These are phyloP conservation scores for Neodon shergylaensis DNA, from an alignment of 2,113 vertebrate genomes.

Conservation along the genomic window DNA sequence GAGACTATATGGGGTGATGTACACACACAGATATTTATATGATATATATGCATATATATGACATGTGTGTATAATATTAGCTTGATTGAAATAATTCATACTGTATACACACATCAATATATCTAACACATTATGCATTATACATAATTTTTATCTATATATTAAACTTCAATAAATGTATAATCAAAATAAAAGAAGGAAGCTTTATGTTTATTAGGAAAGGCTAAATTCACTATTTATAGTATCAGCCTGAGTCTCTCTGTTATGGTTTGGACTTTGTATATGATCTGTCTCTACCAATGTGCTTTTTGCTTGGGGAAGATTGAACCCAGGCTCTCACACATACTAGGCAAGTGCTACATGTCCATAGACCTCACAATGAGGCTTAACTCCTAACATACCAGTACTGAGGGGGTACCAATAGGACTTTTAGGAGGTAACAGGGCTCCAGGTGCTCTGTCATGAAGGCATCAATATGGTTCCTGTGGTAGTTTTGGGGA, in stretches of 20 bases:
- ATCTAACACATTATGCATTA: neutral
- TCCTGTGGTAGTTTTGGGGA: neutral
- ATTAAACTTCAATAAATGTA: neutral
- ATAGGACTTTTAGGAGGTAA: neutral
- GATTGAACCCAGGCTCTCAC: neutral
- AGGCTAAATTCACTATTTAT: neutral
- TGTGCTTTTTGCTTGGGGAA: neutral
- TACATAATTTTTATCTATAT: neutral
- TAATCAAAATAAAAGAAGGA: conserved; percentile 27
- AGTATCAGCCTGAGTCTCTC: neutral
- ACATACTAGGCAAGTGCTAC: neutral
- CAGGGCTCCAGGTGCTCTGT: neutral
- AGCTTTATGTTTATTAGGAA: conserved; percentile 28
- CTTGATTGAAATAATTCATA: neutral
- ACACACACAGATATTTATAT: neutral
- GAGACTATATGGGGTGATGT: neutral
- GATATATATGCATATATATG: neutral
- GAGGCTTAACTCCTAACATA: neutral
- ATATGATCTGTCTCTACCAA: neutral
- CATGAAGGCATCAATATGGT: neutral
- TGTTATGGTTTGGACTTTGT: neutral
- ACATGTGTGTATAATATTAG: neutral
- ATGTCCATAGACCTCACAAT: neutral
- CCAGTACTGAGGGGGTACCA: neutral
- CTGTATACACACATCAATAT: neutral